Conservation (phyloP, 92 coral and sea anemone genomes). For the Palythoa grandiflora region DNA sequence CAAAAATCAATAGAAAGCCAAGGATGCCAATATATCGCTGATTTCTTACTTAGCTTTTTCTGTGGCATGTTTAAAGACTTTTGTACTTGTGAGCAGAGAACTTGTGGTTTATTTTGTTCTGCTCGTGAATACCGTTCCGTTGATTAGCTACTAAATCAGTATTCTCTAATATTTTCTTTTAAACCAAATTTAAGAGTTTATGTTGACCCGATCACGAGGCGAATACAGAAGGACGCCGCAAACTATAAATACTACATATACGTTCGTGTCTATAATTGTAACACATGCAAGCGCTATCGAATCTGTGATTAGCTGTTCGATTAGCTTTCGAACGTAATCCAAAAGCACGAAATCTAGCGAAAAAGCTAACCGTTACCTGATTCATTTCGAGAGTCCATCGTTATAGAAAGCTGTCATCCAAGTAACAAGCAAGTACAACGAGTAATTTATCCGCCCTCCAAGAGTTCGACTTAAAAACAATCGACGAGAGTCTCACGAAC, state of each 20-base stretch:
- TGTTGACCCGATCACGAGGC: constrained; percentile 37
- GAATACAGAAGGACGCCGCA: constrained; percentile 35
- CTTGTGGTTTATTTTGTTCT: constrained; percentile 1
- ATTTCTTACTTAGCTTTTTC: constrained; percentile 7
- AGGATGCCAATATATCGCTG: background rate
- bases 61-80: background rate
- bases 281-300: constrained; percentile 52
- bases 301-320: constrained; percentile 53
- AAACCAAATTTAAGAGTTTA: constrained; percentile 16
- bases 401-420: constrained; percentile 11
- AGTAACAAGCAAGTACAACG: constrained; percentile 36
- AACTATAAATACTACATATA: constrained; percentile 53
- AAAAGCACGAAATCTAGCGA: constrained; percentile 34
- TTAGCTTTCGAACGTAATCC: constrained; percentile 45
- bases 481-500: constrained; percentile 46
- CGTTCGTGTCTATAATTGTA: constrained; percentile 53
- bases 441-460: constrained; percentile 45
- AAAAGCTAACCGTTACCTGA: constrained; percentile 29
- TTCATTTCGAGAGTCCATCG: constrained; percentile 46
- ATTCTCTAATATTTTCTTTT: constrained; percentile 21
- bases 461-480: constrained; percentile 49
- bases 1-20: background rate
- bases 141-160: background rate
- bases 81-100: background rate
- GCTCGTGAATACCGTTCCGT: background rate